These are phyloP conservation scores for Cranoglanis bouderius DNA, from an alignment of 2,113 vertebrate species.

Conservation along the genomic window DNA sequence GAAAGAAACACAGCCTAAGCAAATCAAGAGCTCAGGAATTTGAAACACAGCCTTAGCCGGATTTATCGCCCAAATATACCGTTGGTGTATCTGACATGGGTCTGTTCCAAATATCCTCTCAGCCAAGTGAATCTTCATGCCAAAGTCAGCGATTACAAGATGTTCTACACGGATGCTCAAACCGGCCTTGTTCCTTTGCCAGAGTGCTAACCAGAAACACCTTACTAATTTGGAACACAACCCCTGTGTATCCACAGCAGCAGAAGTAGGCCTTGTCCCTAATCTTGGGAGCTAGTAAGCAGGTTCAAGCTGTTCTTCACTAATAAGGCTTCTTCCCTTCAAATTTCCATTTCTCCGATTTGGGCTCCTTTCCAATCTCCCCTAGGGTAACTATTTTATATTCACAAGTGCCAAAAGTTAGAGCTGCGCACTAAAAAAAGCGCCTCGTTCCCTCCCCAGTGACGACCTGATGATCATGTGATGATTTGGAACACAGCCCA, in stretches of 20 bases:
- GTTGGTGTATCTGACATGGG: neutral
- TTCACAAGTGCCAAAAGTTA: neutral
- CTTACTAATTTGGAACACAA: conserved; percentile 5
- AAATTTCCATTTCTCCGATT: neutral
- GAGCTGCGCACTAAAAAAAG: neutral
- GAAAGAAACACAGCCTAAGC: neutral
- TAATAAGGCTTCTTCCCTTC: neutral
- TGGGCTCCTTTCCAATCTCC: neutral
- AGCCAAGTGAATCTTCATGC: neutral
- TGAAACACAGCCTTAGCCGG: neutral
- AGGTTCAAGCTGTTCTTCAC: neutral
- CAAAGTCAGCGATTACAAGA: neutral
- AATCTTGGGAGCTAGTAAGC: neutral
- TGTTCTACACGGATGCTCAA: neutral
- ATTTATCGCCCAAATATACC: neutral
- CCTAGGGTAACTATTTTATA: neutral
- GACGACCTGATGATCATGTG: neutral
- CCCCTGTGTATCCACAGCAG: neutral
- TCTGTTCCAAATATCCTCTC: neutral
- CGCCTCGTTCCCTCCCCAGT: too few species aligned
- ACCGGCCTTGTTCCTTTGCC: neutral
- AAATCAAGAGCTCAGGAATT: neutral
- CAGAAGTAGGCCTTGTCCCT: neutral
- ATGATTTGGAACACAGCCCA: conserved; percentile 17
- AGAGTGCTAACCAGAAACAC: neutral